Conservation (phyloP, 1,140 invertebrate species). For the Penaeus indicus region DNA sequence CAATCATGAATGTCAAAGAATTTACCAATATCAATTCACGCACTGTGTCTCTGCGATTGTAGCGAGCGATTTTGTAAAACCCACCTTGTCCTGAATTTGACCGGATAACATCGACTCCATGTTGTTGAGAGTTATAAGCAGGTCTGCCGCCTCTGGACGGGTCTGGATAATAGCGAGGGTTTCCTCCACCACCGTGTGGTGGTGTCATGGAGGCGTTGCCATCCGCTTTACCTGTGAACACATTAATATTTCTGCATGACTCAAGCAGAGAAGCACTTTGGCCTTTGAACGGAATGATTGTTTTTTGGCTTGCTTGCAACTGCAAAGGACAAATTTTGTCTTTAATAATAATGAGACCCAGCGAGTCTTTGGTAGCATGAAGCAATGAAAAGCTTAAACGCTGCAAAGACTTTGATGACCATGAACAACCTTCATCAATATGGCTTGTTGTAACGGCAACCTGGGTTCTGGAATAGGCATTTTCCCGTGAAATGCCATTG, state of each 20-base stretch:
- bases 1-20: background rate
- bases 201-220: constrained; percentile 57
- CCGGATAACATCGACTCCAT: constrained; percentile 66
- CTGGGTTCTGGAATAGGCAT: no score
- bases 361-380: no score
- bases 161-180: constrained; percentile 66
- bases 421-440: constrained; percentile 28
- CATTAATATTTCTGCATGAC: constrained; percentile 28
- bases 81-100: constrained; percentile 66
- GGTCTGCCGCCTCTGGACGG: constrained; percentile 55
- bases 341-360: no score
- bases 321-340: background rate
- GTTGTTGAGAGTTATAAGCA: constrained; percentile 64
- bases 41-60: no score
- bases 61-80: constrained; percentile 16
- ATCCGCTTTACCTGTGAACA: constrained; percentile 59
- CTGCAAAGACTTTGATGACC: background rate
- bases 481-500: no score
- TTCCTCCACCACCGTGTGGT: constrained; percentile 57
- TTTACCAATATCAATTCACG: background rate
- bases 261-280: constrained; percentile 35
- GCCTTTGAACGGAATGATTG: constrained; percentile 4
- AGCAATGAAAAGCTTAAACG: no score
- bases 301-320: constrained; percentile 26
- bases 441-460: background rate